phyloP scores from a whole-genome alignment of 2,888 invertebrate genomes.

The Luperina nickerlii region DNA sequence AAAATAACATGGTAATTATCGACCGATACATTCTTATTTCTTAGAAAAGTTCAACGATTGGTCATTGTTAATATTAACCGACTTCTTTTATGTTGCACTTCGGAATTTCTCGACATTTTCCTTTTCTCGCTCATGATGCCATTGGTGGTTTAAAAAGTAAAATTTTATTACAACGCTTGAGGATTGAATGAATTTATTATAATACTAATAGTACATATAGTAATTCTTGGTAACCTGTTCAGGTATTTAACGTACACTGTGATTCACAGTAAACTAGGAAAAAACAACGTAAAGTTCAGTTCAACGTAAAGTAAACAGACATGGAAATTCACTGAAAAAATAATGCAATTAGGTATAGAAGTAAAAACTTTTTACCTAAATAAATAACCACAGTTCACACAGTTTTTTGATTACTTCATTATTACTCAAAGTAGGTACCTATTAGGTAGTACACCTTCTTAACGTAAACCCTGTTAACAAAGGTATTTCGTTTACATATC shows the following conservation, averaged over 20 bases:
- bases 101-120: conserved; percentile 15
- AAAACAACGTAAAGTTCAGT: neutral
- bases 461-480: neutral
- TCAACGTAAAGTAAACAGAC: neutral
- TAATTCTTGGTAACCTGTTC: neutral
- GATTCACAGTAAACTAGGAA: neutral
- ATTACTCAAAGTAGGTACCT: neutral
- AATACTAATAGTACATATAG: neutral
- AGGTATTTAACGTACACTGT: neutral
- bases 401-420: too few species aligned
- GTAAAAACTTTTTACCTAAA: neutral
- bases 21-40: neutral
- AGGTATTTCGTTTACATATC: neutral
- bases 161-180: neutral
- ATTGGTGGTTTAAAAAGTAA: conserved; percentile 22
- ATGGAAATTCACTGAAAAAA: neutral
- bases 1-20: neutral
- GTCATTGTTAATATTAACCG: conserved; percentile 1
- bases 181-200: neutral
- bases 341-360: neutral
- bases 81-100: neutral
- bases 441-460: neutral
- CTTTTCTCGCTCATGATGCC: neutral
- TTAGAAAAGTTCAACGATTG: neutral
- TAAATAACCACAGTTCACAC: neutral